Conservation (phyloP, 2,888 invertebrate genomes). For the Xestia c-nigrum region DNA sequence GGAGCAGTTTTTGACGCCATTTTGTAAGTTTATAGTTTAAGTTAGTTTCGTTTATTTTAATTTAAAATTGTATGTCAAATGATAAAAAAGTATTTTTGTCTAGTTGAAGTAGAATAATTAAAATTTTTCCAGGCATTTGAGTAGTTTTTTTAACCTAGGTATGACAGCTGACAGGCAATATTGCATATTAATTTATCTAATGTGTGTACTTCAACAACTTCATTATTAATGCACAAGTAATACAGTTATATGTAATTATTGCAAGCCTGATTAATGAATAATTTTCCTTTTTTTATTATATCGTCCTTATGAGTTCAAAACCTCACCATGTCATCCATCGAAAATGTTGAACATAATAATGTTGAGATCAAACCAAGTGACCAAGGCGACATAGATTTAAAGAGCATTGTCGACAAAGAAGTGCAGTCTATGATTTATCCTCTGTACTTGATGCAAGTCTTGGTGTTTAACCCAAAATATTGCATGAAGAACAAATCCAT, state of each 20-base stretch:
- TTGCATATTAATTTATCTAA: conserved; percentile 12
- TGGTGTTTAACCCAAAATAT: conserved; percentile 54
- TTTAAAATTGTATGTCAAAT: too few relatives aligned
- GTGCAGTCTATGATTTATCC: conserved; percentile 55
- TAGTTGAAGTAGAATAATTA: not conserved
- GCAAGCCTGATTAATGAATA: not conserved
- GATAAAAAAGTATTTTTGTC: too few relatives aligned
- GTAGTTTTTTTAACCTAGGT: not conserved
- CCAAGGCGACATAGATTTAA: not conserved
- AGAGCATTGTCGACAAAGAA: conserved; percentile 51
- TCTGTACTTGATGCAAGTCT: conserved; percentile 50
- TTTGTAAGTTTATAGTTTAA: too few relatives aligned
- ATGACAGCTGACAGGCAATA: not conserved
- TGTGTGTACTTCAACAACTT: conserved; percentile 13
- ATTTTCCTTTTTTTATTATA: not conserved
- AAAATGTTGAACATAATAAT: not conserved
- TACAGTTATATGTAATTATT: not conserved
- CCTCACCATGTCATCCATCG: not conserved
- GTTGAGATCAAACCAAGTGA: not conserved
- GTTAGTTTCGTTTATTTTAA: too few relatives aligned
- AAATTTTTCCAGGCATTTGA: not conserved
- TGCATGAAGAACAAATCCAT: conserved; percentile 54
- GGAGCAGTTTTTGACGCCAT: too few relatives aligned
- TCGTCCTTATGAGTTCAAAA: not conserved
- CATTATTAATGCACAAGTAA: not conserved